phyloP scores from a whole-genome alignment of 2,113 vertebrate species.

The Poecile atricapillus region DNA sequence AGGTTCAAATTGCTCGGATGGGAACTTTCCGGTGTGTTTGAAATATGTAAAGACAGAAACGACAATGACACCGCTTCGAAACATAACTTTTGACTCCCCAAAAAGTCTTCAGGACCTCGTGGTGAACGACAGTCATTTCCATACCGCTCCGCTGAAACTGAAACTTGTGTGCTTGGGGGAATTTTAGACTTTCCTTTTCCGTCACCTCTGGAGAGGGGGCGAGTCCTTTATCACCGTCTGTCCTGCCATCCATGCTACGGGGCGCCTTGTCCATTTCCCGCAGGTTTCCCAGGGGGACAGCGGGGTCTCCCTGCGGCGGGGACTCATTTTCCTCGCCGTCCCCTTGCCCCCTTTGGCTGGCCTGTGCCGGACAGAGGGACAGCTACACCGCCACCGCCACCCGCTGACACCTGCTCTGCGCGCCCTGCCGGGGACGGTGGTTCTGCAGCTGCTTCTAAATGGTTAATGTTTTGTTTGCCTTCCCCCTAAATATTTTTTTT shows the following conservation, averaged over 20 bases:
- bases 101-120: neutral
- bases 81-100: neutral
- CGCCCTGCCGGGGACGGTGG: neutral
- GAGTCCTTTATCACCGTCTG: neutral
- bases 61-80: neutral
- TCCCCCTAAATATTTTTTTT: no score
- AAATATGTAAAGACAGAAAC: neutral
- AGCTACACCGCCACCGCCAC: neutral
- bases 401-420: neutral
- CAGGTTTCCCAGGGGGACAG: neutral
- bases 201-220: neutral
- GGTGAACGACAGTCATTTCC: no score
- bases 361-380: neutral
- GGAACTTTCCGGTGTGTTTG: neutral
- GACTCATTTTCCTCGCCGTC: neutral
- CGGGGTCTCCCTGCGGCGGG: neutral
- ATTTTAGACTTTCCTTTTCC: neutral
- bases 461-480: neutral
- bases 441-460: neutral
- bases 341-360: neutral
- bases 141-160: neutral
- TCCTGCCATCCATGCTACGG: neutral
- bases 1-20: neutral
- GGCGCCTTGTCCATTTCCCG: neutral
- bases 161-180: neutral